Evolutionary conservation across 2,888 invertebrate species (phyloP), one percentile per base, ranked within the genome.

Genomic region (Melanchra persicariae): DNA sequence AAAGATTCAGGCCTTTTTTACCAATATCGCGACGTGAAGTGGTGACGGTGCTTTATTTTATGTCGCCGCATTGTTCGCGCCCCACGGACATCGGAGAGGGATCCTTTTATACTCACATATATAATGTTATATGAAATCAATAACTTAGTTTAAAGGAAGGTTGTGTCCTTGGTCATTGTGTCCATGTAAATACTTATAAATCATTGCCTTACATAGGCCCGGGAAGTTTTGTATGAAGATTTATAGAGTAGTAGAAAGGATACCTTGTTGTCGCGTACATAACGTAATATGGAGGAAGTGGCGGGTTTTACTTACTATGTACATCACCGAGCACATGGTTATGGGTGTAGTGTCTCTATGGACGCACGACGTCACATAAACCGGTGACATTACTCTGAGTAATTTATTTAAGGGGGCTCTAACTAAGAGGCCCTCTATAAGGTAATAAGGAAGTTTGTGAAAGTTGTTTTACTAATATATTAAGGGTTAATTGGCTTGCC

Each of bases 21-120:
- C 83, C 72, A 78, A 85, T 87, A 83, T 81, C 74, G 65, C 60
- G 67, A 62, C 74, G 73, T 82, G 83, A 81, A 81, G 73, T 74
- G 82, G 84, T 78, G 76, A 77, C 81, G 81, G 85, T 84, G 82
- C 80, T 85, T 83, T 82, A 83, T 85, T 89, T 88, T 87, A 88
- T 88, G 74, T 83, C 70, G 73, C 76, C 80, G 73, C 82, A 81
- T 87, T 73, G 86, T 74, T 79, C 81, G 77, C 80, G 61, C 78
- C 70, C 78, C 78, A 70, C 74, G 79, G 83, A 67, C 71, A 82
- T 78, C 84, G 74, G 82, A 81, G 65, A 80, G 58, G 78, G 77
- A 81, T 76, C 73, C 72, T 79, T 84, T 83, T 84, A 77, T 82
- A 61, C 64, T 66, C 52, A 62, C 66, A 72, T 81, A 74, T 75